phyloP scores from a whole-genome alignment of 2,888 invertebrate species.

The Auanema sp. region DNA sequence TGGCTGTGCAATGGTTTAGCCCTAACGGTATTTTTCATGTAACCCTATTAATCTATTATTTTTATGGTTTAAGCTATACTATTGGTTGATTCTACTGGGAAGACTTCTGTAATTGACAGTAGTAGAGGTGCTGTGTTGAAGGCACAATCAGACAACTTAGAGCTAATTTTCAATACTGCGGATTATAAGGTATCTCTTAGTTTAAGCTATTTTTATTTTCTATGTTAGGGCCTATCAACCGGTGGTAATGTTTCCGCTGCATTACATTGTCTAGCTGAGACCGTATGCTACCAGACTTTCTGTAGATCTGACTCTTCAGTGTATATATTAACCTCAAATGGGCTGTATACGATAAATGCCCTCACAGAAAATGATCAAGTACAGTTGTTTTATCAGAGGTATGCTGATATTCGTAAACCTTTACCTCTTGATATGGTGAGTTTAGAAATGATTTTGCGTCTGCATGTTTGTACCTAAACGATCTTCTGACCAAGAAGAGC shows the following conservation, averaged over 20 bases:
- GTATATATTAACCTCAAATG: constrained; percentile 40
- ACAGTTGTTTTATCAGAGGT: constrained; percentile 43
- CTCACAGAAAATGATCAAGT: constrained; percentile 50
- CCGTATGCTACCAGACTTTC: constrained; percentile 52
- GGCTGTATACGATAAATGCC: constrained; percentile 31
- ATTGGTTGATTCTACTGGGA: constrained; percentile 10
- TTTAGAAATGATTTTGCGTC: constrained; percentile 35
- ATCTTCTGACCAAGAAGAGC: constrained; percentile 31
- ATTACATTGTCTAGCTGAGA: constrained; percentile 69
- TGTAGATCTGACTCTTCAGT: constrained; percentile 16
- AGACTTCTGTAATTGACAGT: constrained; percentile 19
- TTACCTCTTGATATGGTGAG: background rate
- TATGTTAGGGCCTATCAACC: constrained; percentile 85
- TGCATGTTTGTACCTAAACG: constrained; percentile 36
- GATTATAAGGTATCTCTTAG: constrained; percentile 66
- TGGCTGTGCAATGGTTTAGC: too few species aligned
- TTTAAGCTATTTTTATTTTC: too few species aligned
- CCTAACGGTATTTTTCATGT: too few species aligned
- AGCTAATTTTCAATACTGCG: constrained; percentile 67
- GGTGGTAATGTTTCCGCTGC: constrained; percentile 88
- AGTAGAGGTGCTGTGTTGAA: constrained; percentile 54
- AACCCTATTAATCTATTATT: too few species aligned
- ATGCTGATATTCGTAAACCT: background rate
- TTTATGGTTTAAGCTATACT: constrained; percentile 11
- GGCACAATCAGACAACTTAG: constrained; percentile 56